Percentiles rank a stretch among this genome's conserved stretches.
Evolutionary conservation across 2,113 vertebrate species (phyloP).

Genomic region (Mellivora capensis): DNA sequence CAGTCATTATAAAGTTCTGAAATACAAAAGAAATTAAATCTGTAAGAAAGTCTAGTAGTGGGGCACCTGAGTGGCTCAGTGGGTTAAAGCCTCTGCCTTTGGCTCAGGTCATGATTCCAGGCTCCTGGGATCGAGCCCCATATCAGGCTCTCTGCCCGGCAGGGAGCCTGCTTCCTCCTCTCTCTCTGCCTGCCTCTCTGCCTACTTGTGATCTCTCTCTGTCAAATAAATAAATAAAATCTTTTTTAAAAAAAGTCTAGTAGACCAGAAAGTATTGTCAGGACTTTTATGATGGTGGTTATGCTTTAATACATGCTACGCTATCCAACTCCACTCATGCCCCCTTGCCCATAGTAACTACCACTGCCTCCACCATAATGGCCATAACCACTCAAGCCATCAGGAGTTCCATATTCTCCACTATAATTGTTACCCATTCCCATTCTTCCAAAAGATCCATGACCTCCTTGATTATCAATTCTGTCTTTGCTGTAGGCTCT

Average conservation of each 20-base stretch:
- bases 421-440: conserved; percentile 87
- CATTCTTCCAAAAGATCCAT: conserved; percentile 86
- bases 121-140: no score
- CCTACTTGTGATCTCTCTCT: no score
- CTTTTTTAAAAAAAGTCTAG: conserved; percentile 85
- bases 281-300: conserved; percentile 74
- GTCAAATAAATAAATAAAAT: no score
- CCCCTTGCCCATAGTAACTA: conserved; percentile 87
- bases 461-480: conserved; percentile 85
- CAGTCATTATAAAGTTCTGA: conserved; percentile 91
- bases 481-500: conserved; percentile 87
- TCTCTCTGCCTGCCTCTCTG: no score
- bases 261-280: conserved; percentile 84
- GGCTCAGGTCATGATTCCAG: no score
- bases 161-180: no score
- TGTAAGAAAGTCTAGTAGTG: conserved; percentile 87
- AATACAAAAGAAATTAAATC: conserved; percentile 89
- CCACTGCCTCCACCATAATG: conserved; percentile 86
- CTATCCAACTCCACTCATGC: conserved; percentile 90
- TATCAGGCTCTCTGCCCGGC: no score
- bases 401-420: conserved; percentile 85
- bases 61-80: no score
- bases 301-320: conserved; percentile 90
- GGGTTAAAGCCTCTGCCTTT: no score
- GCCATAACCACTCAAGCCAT: conserved; percentile 86